Conservation (phyloP, 1,140 invertebrate genomes). For the Drosophila azteca region DNA sequence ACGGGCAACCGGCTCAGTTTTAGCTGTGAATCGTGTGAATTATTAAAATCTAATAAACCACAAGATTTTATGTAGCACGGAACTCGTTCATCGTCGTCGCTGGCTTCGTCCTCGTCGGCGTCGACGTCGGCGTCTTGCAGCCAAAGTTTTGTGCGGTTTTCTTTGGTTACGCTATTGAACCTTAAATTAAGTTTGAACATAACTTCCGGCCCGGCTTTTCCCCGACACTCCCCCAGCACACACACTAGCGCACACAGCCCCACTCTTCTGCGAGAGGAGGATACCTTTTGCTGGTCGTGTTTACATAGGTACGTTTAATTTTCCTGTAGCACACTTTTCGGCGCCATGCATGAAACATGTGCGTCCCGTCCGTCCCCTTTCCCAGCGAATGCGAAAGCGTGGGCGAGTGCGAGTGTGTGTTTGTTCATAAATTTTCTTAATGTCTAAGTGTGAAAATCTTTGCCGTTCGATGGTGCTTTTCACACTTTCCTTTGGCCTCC, state of each 20-base stretch:
- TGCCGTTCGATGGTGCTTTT: slow-evolving; percentile 83
- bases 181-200: slow-evolving; percentile 84
- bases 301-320: slow-evolving; percentile 84
- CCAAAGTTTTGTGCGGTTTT: slow-evolving; percentile 79
- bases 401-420: slow-evolving; percentile 36
- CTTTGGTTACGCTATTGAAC: slow-evolving; percentile 83
- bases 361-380: slow-evolving; percentile 26
- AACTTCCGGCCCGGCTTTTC: slow-evolving; percentile 57
- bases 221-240: slow-evolving; percentile 37
- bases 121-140: slow-evolving; percentile 46
- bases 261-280: slow-evolving; percentile 17
- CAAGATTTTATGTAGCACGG: slow-evolving; percentile 83
- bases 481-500: slow-evolving; percentile 66
- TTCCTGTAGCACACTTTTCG: slow-evolving; percentile 80
- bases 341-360: slow-evolving; percentile 69
- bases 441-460: slow-evolving; percentile 83
- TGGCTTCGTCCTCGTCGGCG: no score
- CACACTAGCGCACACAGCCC: slow-evolving; percentile 5
- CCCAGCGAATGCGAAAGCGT: slow-evolving; percentile 12
- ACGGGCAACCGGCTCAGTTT: background rate
- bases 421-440: slow-evolving; percentile 77
- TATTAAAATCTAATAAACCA: slow-evolving; percentile 84
- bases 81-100: slow-evolving; percentile 66
- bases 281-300: slow-evolving; percentile 70
- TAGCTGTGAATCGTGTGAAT: slow-evolving; percentile 73